phyloP scores from a whole-genome alignment of 2,113 vertebrate species.

The Syngnathus floridae region DNA sequence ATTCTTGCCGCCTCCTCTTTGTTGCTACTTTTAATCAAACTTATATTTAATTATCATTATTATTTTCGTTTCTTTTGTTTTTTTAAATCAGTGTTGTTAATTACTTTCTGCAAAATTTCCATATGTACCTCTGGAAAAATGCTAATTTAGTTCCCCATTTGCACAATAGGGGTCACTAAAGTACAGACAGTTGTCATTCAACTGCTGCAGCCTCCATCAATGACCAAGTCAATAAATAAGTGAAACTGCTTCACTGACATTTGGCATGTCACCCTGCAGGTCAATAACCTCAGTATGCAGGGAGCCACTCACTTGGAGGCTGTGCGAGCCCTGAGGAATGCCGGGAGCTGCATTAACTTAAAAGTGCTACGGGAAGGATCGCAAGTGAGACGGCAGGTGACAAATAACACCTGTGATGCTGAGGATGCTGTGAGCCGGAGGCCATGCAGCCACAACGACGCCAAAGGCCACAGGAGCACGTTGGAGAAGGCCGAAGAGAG shows the following conservation, averaged over 20 bases:
- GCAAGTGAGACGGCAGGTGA: background rate
- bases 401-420: background rate
- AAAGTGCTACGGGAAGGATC: slow-evolving; percentile 61
- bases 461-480: slow-evolving; percentile 2
- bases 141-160: slow-evolving; percentile 29
- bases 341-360: slow-evolving; percentile 68
- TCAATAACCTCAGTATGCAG: slow-evolving; percentile 66
- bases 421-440: slow-evolving; percentile 14
- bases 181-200: slow-evolving; percentile 19
- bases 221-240: background rate
- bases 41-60: background rate
- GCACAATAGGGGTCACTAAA: slow-evolving; percentile 50
- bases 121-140: background rate
- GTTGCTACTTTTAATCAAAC: background rate
- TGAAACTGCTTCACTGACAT: background rate
- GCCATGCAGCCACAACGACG: slow-evolving; percentile 4
- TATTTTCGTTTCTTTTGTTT: background rate
- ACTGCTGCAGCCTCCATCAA: background rate
- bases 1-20: background rate
- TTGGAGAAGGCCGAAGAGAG: slow-evolving; percentile 8
- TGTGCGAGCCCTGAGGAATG: slow-evolving; percentile 64
- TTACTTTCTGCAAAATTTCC: background rate
- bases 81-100: background rate
- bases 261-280: slow-evolving; percentile 50
- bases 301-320: slow-evolving; percentile 65